Percentiles rank a stretch among this genome's conserved stretches.
phyloP scores from a whole-genome alignment of 2,888 invertebrate species.

The Cheiracanthium punctorium region DNA sequence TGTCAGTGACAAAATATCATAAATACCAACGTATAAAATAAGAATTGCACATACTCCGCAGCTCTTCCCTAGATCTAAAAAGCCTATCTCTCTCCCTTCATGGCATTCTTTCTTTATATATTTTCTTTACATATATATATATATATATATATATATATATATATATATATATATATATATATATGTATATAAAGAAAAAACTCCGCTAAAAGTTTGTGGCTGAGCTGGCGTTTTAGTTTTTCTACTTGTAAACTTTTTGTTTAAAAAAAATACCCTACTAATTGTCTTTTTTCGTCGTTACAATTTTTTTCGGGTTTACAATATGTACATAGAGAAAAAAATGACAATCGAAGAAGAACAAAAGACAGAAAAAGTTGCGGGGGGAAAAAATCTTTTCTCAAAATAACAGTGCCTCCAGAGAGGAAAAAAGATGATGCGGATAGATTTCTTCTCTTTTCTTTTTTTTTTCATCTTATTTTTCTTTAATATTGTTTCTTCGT shows the following conservation, averaged over 20 bases:
- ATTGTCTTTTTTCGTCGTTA: constrained; percentile 6
- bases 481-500: no score
- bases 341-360: neutral
- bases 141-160: no score
- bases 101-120: no score
- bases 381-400: neutral
- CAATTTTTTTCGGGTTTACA: no score
- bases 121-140: no score
- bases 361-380: neutral
- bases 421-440: neutral
- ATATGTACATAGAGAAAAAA: neutral
- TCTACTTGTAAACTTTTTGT: neutral
- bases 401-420: neutral
- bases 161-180: no score
- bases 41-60: no score
- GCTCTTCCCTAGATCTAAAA: no score
- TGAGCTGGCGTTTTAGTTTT: neutral
- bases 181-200: neutral
- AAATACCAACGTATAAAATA: no score
- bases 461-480: neutral
- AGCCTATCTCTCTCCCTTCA: no score
- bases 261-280: neutral
- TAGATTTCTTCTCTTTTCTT: neutral
- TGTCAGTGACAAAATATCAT: no score
- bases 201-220: neutral